Conservation (phyloP, 2,113 vertebrate genomes). For the Epinephelus fuscoguttatus region DNA sequence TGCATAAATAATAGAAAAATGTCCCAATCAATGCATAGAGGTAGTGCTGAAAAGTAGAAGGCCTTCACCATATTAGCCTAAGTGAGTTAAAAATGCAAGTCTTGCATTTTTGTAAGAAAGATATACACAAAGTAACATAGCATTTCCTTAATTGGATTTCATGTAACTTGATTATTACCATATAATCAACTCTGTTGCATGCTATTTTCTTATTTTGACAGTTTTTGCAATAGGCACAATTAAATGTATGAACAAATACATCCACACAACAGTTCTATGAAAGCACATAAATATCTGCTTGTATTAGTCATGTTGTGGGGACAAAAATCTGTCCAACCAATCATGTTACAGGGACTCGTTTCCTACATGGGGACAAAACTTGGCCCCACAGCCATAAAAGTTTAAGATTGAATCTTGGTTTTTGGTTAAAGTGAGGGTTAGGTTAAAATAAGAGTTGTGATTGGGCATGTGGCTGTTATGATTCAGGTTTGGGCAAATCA, state of each 20-base stretch:
- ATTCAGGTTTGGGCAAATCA: neutral
- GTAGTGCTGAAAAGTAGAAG: neutral
- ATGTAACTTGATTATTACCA: neutral
- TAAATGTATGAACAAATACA: neutral
- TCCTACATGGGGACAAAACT: neutral
- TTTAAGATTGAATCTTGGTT: neutral
- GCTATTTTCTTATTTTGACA: neutral
- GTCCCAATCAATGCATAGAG: neutral
- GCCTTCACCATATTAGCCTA: neutral
- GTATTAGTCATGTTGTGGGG: neutral
- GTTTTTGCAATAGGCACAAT: neutral
- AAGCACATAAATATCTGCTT: neutral
- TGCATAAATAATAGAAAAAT: too few species aligned
- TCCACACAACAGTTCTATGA: neutral
- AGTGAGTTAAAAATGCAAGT: neutral
- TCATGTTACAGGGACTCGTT: neutral
- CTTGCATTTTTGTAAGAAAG: neutral
- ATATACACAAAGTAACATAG: neutral
- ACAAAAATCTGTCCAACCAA: neutral
- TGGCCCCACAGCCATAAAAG: neutral
- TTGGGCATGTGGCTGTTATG: neutral
- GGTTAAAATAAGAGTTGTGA: neutral
- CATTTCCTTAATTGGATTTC: neutral
- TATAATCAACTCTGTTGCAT: neutral
- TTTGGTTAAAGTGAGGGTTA: slow-evolving; percentile 2